These are phyloP conservation scores for Sinocyclocheilus maitianheensis DNA, from an alignment of 2,113 vertebrate genomes.

Conservation along the genomic window DNA sequence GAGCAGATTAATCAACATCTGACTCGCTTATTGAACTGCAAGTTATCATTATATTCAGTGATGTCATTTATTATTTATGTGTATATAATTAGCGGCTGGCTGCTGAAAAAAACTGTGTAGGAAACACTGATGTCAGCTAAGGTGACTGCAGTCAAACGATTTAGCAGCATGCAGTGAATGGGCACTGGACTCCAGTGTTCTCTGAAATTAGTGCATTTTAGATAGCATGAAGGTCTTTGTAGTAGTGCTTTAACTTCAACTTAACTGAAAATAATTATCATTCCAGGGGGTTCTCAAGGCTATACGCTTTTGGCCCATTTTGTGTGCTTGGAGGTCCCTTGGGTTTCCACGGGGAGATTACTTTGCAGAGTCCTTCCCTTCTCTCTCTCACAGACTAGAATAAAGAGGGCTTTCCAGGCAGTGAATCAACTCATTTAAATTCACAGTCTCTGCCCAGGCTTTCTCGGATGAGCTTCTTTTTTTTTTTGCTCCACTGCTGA, in stretches of 20 bases:
- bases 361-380: slow-evolving; percentile 32
- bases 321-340: slow-evolving; percentile 46
- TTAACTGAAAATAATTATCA: slow-evolving; percentile 54
- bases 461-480: slow-evolving; percentile 66
- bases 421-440: slow-evolving; percentile 72
- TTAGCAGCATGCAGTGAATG: background rate
- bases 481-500: slow-evolving; percentile 73
- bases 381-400: background rate
- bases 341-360: slow-evolving; percentile 58
- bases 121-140: background rate
- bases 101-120: background rate
- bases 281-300: slow-evolving; percentile 45
- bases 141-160: background rate
- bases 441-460: slow-evolving; percentile 69
- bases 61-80: background rate
- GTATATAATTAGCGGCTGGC: background rate
- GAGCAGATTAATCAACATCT: background rate
- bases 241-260: background rate
- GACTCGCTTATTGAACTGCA: background rate
- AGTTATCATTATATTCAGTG: background rate
- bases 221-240: background rate
- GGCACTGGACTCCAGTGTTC: background rate
- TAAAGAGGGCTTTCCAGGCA: slow-evolving; percentile 55
- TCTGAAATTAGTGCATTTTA: background rate
- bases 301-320: slow-evolving; percentile 48